Evolutionary conservation across 2,797 vertebrate genomes (phyloP), one percentile per base, ranked within the genome.

Genomic region (Pempheris klunzingeri): DNA sequence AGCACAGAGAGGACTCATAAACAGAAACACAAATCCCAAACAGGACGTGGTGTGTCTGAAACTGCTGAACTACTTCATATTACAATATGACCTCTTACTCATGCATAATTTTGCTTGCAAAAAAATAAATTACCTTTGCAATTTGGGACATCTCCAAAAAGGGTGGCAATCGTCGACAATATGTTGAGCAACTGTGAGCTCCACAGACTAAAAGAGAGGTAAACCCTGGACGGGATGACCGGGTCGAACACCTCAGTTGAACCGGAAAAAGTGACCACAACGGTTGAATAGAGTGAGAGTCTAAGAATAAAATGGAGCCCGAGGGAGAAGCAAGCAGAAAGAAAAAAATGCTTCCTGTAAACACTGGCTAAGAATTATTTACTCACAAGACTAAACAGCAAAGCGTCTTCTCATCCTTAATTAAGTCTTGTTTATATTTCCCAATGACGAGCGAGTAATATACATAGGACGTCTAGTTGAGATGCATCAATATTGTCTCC

Each of bases 91-190:
- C 85, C 85, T 84, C 82, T 82, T 84, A 81, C 77, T 86, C 72
- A 36, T 63, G 81, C 80, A 88, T 87, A 77, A 84, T 81, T 87
- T 74, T 65, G 65, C 84, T 68, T 3, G 73, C 76, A 63, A 82
- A 64, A 72, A 91, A 88, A 88, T 86, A 84, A 89, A 91, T 90
- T 88, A 87, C 87, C 82, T 88, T 79, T 87, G 86, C 85, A 86
- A 89, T 90, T 90, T 89, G 88, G 84, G 90, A 82, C 83, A 34
- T 60, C 59, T 82, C 43, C 77, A 68, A 74, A 79, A 84, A 77
- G 82, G 77, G 87, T 70, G 76, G 66, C 26, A 55, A 82, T 84
- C 55, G 67, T 54, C 46, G 47, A 65, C 63, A 81, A 57, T 47
- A 54, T 36, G 58, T 32, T 26, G 26, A 44, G 50, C 41, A 22